phyloP scores from a whole-genome alignment of 2,797 vertebrate species.

The Pygocentrus nattereri region DNA sequence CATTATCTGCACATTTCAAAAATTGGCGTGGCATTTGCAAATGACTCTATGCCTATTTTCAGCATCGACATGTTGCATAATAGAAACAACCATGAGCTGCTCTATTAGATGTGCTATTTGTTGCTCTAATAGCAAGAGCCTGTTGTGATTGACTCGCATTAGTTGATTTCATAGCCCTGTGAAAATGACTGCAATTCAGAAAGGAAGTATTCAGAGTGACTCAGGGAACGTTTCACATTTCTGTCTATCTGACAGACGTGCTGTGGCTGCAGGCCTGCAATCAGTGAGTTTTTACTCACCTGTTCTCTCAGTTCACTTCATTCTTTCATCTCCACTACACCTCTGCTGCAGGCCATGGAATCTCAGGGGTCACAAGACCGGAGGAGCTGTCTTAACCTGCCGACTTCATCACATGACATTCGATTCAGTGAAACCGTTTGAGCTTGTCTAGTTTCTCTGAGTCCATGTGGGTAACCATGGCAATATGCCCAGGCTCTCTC shows the following conservation, averaged over 20 bases:
- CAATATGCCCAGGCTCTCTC: not conserved
- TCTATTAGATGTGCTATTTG: constrained; percentile 20
- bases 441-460: constrained; percentile 31
- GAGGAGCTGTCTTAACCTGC: not conserved
- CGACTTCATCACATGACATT: constrained; percentile 24
- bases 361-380: constrained; percentile 44
- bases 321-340: constrained; percentile 1
- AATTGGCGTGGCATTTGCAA: not conserved
- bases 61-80: too few species aligned
- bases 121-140: constrained; percentile 41
- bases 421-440: constrained; percentile 26
- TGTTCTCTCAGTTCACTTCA: constrained; percentile 10
- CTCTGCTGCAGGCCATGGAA: not conserved
- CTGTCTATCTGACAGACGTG: constrained; percentile 1
- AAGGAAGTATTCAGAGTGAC: constrained; percentile 26
- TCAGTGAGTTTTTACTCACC: constrained; percentile 7
- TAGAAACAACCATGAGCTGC: too few species aligned
- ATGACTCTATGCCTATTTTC: not conserved
- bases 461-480: constrained; percentile 37
- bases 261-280: constrained; percentile 18
- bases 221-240: constrained; percentile 18
- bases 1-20: not conserved
- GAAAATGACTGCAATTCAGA: constrained; percentile 21
- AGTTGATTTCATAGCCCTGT: constrained; percentile 21
- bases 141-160: constrained; percentile 36